Percentiles rank a stretch among this genome's conserved stretches.
Evolutionary conservation across 2,797 vertebrate genomes (phyloP).

Genomic region (Anguilla obscura): DNA sequence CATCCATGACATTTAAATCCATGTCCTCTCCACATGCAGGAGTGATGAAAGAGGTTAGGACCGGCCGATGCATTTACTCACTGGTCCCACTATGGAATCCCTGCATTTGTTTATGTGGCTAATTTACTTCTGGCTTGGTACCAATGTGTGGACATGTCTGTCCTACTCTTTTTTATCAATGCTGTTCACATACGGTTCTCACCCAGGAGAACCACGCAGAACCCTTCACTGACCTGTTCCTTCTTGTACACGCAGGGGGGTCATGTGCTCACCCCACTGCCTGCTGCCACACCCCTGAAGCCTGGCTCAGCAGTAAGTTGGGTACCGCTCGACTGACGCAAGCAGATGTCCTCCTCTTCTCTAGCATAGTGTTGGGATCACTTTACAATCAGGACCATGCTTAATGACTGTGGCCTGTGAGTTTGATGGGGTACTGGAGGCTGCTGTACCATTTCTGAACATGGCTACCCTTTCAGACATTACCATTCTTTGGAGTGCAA

Average conservation of each 20-base stretch:
- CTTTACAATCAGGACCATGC: background rate
- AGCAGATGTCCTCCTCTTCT: background rate
- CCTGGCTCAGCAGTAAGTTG: constrained; percentile 79
- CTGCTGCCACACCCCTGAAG: constrained; percentile 77
- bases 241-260: constrained; percentile 68
- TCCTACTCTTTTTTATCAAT: background rate
- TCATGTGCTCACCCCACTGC: constrained; percentile 79
- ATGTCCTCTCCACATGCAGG: background rate
- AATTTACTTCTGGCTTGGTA: background rate
- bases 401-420: background rate
- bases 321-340: background rate
- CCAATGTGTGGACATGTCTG: background rate
- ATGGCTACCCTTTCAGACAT: constrained; percentile 64
- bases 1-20: background rate
- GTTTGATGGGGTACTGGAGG: background rate
- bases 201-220: background rate
- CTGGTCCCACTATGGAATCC: background rate
- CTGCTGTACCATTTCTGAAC: constrained; percentile 23
- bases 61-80: background rate
- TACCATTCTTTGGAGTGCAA: constrained; percentile 81
- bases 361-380: background rate
- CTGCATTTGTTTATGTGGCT: background rate
- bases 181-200: background rate
- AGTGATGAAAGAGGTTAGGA: background rate
- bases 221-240: background rate